Percentiles rank a stretch among this genome's conserved stretches.
These are phyloP conservation scores for Neotoma lepida DNA, from an alignment of 2,113 vertebrate species.

Conservation along the genomic window DNA sequence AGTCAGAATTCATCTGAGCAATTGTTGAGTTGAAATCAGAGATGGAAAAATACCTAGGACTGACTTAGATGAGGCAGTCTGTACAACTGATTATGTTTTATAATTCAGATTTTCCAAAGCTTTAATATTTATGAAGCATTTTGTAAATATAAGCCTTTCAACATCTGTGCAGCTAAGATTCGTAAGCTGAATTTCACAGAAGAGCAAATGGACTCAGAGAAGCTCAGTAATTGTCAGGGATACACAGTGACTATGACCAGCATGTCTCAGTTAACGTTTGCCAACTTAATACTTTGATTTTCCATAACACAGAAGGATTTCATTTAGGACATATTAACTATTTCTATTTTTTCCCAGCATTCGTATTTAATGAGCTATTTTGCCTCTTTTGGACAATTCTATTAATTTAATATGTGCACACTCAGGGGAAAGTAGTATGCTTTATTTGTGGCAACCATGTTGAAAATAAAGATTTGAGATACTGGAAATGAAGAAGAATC, in stretches of 20 bases:
- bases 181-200: background rate
- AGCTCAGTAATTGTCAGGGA: background rate
- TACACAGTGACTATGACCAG: background rate
- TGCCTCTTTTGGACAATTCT: background rate
- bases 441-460: background rate
- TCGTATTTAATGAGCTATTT: conserved; percentile 8
- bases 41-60: background rate
- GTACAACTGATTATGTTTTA: background rate
- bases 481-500: background rate
- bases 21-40: background rate
- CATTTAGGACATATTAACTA: background rate
- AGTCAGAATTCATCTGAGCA: background rate
- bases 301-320: background rate
- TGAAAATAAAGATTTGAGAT: conserved; percentile 39
- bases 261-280: background rate
- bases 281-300: background rate
- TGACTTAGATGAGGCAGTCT: background rate
- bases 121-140: conserved; percentile 39
- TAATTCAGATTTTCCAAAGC: background rate
- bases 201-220: conserved; percentile 29
- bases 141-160: conserved; percentile 42
- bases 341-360: background rate
- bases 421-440: background rate
- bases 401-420: background rate
- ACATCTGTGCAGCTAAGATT: background rate